These are phyloP conservation scores for Mirounga angustirostris DNA, from an alignment of 2,113 vertebrate genomes.

Conservation along the genomic window DNA sequence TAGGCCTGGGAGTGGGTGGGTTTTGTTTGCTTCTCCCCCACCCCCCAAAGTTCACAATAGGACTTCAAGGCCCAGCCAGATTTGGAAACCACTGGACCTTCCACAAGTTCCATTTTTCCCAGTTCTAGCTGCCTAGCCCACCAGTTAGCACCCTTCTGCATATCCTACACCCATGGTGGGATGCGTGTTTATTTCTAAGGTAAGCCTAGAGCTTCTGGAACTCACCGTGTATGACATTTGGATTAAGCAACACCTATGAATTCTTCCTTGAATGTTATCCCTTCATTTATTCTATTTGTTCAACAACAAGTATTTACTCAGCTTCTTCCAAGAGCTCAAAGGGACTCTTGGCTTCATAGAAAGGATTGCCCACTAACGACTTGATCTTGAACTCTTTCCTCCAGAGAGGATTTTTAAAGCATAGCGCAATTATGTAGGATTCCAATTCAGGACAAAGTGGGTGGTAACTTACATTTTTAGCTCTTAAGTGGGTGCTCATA, in stretches of 20 bases:
- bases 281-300: slow-evolving; percentile 5
- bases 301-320: background rate
- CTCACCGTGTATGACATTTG: background rate
- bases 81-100: background rate
- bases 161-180: background rate
- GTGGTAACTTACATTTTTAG: slow-evolving; percentile 84
- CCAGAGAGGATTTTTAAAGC: slow-evolving; percentile 40
- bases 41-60: background rate
- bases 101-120: background rate
- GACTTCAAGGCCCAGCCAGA: background rate
- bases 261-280: background rate
- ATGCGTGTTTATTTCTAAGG: background rate
- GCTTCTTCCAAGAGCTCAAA: background rate
- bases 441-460: slow-evolving; percentile 82
- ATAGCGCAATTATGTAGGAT: slow-evolving; percentile 71
- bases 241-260: background rate
- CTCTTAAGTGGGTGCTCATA: slow-evolving; percentile 81
- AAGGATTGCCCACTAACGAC: slow-evolving; percentile 16
- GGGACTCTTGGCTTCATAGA: background rate
- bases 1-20: too few species aligned
- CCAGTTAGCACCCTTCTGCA: background rate
- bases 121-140: background rate
- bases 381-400: slow-evolving; percentile 60
- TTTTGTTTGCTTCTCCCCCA: background rate
- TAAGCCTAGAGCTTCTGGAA: background rate